phyloP scores from a whole-genome alignment of 2,113 vertebrate genomes.

The Furnarius figulus region DNA sequence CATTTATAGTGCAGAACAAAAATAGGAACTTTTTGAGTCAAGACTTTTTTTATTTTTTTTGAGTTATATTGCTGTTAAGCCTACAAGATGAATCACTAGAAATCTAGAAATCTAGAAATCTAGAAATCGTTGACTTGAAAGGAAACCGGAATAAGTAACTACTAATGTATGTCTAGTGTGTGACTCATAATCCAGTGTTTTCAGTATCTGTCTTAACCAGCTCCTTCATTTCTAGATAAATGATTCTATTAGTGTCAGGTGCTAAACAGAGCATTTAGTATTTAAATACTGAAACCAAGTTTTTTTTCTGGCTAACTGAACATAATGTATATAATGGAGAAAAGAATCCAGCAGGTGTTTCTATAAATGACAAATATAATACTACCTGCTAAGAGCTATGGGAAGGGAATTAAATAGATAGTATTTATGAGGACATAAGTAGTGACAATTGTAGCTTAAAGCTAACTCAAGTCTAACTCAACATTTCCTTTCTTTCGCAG shows the following conservation, averaged over 20 bases:
- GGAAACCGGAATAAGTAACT: not conserved
- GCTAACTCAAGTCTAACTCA: not conserved
- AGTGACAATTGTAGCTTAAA: not conserved
- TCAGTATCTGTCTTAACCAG: not conserved
- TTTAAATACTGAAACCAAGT: not conserved
- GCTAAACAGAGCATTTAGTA: not conserved
- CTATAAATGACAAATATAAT: not conserved
- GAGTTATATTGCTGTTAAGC: not conserved
- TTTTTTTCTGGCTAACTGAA: not conserved
- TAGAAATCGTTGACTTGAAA: not conserved
- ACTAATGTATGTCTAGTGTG: not conserved
- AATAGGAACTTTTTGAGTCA: not conserved
- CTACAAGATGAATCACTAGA: not conserved
- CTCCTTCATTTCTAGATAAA: not conserved
- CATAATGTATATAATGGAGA: not conserved
- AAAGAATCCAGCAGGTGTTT: not conserved
- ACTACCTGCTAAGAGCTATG: not conserved
- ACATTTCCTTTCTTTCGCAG: not conserved
- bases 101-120: not conserved
- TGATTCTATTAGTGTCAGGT: not conserved
- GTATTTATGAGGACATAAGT: not conserved
- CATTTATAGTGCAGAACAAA: not conserved
- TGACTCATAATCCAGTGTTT: not conserved
- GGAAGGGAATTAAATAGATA: not conserved
- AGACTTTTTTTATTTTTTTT: not conserved